phyloP scores from a whole-genome alignment of 2,888 invertebrate species.

The Sclerodermus sp. region DNA sequence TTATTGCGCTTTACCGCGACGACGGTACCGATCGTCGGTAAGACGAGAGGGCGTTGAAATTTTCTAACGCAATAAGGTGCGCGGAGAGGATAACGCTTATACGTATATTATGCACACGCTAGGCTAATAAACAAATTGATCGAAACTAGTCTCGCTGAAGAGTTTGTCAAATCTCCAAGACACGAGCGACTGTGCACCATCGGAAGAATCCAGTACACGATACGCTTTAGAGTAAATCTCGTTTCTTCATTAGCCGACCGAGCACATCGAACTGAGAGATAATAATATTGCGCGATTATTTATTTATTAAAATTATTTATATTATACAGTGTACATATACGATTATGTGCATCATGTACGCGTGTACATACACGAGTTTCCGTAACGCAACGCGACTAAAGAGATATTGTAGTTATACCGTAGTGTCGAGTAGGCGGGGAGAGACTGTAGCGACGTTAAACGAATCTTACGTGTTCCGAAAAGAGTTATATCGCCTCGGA shows the following conservation, averaged over 20 bases:
- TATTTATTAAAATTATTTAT: conserved; percentile 38
- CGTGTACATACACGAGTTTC: conserved; percentile 6
- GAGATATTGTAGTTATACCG: no score
- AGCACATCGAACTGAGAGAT: neutral
- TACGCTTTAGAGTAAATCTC: neutral
- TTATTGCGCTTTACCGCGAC: no score
- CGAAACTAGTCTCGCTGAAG: conserved; percentile 13
- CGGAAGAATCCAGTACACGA: no score
- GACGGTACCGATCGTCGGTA: no score
- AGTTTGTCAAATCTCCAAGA: conserved; percentile 22
- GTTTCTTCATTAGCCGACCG: neutral
- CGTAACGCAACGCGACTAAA: no score
- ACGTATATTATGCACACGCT: conserved; percentile 3
- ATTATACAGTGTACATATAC: conserved; percentile 20
- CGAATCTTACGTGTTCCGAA: no score
- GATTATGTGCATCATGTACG: conserved; percentile 8
- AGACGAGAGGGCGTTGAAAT: no score
- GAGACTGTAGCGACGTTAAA: neutral
- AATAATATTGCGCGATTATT: conserved; percentile 15
- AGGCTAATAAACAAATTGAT: no score
- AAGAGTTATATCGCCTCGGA: no score
- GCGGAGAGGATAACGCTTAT: conserved; percentile 8
- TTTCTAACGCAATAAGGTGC: no score
- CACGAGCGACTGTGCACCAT: no score
- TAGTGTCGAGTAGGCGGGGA: no score